Evolutionary conservation across 2,888 invertebrate species (phyloP), one percentile per base, ranked within the genome.

Genomic region (Monoplex corrugatus): DNA sequence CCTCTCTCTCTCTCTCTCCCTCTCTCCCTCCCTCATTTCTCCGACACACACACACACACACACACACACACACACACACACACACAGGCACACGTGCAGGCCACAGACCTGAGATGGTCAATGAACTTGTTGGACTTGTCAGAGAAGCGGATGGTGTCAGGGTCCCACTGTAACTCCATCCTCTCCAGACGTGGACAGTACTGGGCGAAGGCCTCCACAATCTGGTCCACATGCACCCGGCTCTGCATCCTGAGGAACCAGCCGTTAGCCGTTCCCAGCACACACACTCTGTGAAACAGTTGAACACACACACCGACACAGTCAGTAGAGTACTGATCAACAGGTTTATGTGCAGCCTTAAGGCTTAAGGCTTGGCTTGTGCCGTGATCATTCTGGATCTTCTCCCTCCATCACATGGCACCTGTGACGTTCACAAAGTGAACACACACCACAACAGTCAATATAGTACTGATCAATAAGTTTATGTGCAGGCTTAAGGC

Each of bases 51-150:
- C 63, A 23, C 63, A 23, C 63, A 19, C 50, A 19, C 50, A 19
- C 50, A 50, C 50, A 19, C 50, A 50, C 10, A 19, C 50, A 50
- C 50, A 50, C 50, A 50, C 50, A 50, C 50, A 50, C 50, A 50
- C 50, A 50, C 50, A 50, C 50, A 50, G 10, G 19, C 50, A 50
- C 50, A 50, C 50, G 19, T 19, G 19, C 50, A 50, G n/a, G 2
- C 32, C 13, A 16, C 84, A 5, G 92, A 96, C 96, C 99, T 97
- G 91, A 99, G 97, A 85, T 99, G 98, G 96, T 99, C 99, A 93
- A 99, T 99, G 80, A 99, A 99, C 96, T 99, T 99, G 96, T 99
- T 99, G 95, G 99, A 99, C 96, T 99, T 99, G 96, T 99, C 99
- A 72, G 99, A 99, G 96, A 99, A 99, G 87, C 99, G 97, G 68